Percentiles rank a stretch among this genome's conserved stretches.
These are phyloP conservation scores for Platysteira castanea DNA, from an alignment of 2,113 vertebrate species.

Conservation along the genomic window DNA sequence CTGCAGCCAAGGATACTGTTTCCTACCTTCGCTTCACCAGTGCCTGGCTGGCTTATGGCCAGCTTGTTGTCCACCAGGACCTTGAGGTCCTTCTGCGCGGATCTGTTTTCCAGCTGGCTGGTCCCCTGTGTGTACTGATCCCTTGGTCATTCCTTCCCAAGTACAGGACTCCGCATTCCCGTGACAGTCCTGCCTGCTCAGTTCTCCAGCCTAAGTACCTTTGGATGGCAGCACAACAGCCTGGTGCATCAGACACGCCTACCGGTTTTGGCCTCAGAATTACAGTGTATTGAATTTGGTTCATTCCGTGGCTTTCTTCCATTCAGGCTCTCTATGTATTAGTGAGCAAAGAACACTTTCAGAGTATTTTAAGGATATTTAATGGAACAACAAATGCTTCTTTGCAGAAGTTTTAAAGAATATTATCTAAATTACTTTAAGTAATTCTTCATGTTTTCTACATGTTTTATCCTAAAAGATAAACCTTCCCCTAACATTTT, in stretches of 20 bases:
- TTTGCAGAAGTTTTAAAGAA: background rate
- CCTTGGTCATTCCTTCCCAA: background rate
- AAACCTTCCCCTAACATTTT: background rate
- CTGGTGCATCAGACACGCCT: background rate
- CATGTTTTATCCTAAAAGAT: background rate
- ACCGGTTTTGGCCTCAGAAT: background rate
- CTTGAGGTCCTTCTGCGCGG: background rate
- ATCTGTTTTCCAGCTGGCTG: background rate
- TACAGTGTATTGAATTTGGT: background rate
- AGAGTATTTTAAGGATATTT: background rate
- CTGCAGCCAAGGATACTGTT: background rate
- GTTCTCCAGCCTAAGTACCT: background rate
- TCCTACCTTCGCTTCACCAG: background rate
- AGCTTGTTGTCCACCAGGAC: background rate
- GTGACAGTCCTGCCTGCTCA: background rate
- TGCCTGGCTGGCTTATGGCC: background rate
- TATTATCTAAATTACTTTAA: background rate
- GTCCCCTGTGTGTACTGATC: background rate
- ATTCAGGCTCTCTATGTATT: background rate
- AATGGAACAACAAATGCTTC: background rate
- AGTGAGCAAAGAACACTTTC: background rate
- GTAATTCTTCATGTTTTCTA: background rate
- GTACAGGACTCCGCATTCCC: background rate
- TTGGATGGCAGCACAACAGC: background rate
- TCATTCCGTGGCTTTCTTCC: background rate